A percentile compares a stretch with the other conserved stretches of the same genome.
Conservation (phyloP, 2,888 invertebrate species). For the Mesorhabditis sp. region DNA sequence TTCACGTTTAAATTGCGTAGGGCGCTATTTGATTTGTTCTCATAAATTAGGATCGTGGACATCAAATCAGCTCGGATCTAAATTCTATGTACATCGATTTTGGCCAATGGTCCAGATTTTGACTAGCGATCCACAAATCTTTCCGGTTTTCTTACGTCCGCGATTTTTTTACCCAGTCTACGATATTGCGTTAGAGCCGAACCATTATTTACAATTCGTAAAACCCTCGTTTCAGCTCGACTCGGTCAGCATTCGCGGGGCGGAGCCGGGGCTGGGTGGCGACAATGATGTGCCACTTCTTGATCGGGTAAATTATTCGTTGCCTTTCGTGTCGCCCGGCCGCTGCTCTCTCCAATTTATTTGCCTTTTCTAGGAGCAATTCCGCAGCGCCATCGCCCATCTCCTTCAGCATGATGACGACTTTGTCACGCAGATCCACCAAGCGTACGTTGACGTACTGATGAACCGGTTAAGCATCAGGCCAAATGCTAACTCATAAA, state of each 20-base stretch:
- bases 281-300: neutral
- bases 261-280: neutral
- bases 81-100: too few species aligned
- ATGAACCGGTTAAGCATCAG: neutral
- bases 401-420: conserved; percentile 38
- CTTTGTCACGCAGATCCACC: conserved; percentile 33
- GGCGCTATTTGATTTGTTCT: too few species aligned
- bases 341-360: neutral
- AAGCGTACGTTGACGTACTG: conserved; percentile 9
- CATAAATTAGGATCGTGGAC: too few species aligned
- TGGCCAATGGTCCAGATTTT: too few species aligned
- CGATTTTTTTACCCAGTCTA: too few species aligned
- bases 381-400: conserved; percentile 26
- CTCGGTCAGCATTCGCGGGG: neutral
- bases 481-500: too few species aligned
- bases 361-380: conserved; percentile 13
- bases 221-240: neutral
- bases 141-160: too few species aligned
- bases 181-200: too few species aligned
- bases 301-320: neutral
- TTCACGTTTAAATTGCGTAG: too few species aligned
- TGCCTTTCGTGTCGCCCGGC: neutral
- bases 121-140: too few species aligned
- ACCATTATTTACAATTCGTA: too few species aligned
- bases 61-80: too few species aligned